Base-by-base conservation (phyloP, 2,888 invertebrate genomes). In the Lydus trimaculatus region DNA sequence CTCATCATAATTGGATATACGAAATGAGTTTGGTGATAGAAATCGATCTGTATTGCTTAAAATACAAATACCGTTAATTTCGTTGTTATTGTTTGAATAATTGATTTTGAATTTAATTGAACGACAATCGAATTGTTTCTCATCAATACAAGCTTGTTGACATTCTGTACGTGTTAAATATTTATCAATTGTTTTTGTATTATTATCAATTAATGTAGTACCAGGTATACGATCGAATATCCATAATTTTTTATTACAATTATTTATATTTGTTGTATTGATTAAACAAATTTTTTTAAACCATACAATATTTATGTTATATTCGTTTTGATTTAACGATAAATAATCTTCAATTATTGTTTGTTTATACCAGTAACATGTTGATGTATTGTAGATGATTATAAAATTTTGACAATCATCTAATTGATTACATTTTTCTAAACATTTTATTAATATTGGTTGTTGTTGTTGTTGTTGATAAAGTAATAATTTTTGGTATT, bases 191-290 rank as follows among this genome's bases (percentile, higher is more conserved):
- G 88, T 89, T 73, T 89, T 88, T 63, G 89, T 87, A 71, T 89
- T 89, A 74, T 91, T 90, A 15, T 92, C 90, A 65, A 93, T 88
- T 75, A 96, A 84, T 75, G 91, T 90, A 75, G 91, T 92, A 13
- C 94, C 94, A 11, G 92, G 91, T 63, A 92, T 91, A 76, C 90
- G 88, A 79, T 95, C 94, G 63, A 94, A 86, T 31, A 90, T 88
- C 95, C 95, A 96, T 77, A 91, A 88, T 67, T 90, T 90, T 9
- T 85, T 83, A n/a, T n/a, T n/a, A 61, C 87, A 82, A 72, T 65
- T 75, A 81, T 36, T 36, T 15, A 1, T 82, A 90, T 90, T 87
- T 83, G 87, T 84, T 15, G 4, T 82, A 90, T 90, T 87, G 83
- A 87, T 84, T 71, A 91, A 80, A 78, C 92, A 92, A 61, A 88